Evolutionary conservation across 2,888 invertebrate species (phyloP).

Genomic region (Digitonthophagus gazella): DNA sequence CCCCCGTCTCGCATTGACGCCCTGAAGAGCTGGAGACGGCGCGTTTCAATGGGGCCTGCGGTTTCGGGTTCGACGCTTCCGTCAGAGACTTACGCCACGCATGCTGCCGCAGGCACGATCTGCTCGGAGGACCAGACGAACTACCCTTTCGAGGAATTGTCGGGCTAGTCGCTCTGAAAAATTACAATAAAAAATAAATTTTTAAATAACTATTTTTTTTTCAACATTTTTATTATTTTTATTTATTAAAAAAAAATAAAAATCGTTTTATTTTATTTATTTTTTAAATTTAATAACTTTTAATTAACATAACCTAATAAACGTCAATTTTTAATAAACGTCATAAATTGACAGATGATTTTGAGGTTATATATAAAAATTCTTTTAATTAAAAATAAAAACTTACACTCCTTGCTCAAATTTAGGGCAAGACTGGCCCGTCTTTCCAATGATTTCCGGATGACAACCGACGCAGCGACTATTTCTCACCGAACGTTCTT

Average conservation of each 20-base stretch:
- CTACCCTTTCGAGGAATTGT: constrained; percentile 49
- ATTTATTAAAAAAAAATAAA: too few relatives aligned
- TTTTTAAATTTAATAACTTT: too few relatives aligned
- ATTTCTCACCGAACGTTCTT: constrained; percentile 38
- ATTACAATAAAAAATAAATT: not conserved
- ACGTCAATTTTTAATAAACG: too few relatives aligned
- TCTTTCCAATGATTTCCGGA: constrained; percentile 46
- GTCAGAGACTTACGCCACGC: constrained; percentile 53
- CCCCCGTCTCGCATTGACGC: constrained; percentile 53
- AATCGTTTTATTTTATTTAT: too few relatives aligned
- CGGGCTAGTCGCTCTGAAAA: constrained; percentile 43
- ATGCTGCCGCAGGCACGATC: constrained; percentile 52
- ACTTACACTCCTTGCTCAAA: constrained; percentile 50
- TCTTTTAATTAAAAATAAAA: not conserved
- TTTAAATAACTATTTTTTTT: too few relatives aligned
- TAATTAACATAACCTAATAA: too few relatives aligned
- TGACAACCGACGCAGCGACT: constrained; percentile 44
- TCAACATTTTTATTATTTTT: too few relatives aligned
- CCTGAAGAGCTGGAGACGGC: constrained; percentile 49
- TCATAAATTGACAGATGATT: too few relatives aligned
- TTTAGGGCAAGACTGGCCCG: constrained; percentile 53
- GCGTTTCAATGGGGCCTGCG: constrained; percentile 57
- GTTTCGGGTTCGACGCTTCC: constrained; percentile 51
- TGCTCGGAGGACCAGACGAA: constrained; percentile 40
- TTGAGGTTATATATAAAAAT: not conserved